Conservation (phyloP, 2,113 vertebrate species). For the Antigone vipio region DNA sequence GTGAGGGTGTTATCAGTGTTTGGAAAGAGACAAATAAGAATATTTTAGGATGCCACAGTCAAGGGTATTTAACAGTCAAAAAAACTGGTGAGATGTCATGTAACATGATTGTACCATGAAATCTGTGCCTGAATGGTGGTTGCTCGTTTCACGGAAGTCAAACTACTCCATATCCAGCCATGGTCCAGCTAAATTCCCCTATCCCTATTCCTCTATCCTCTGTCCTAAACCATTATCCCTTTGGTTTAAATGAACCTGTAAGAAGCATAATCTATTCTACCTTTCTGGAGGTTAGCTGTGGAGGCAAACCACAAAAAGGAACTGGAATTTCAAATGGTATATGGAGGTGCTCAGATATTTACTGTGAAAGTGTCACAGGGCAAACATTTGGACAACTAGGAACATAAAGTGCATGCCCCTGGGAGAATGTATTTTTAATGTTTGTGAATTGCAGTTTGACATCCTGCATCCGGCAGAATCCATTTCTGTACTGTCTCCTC, state of each 20-base stretch:
- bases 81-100: neutral
- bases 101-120: neutral
- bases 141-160: neutral
- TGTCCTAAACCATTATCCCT: neutral
- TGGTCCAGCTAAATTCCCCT: neutral
- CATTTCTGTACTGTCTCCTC: neutral
- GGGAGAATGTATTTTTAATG: neutral
- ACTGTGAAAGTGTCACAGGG: neutral
- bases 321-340: neutral
- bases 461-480: neutral
- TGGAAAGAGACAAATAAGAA: neutral
- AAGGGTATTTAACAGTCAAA: neutral
- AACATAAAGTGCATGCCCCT: neutral
- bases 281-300: neutral
- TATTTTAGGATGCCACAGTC: neutral
- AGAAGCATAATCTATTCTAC: neutral
- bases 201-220: neutral
- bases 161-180: neutral
- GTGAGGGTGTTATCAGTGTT: neutral
- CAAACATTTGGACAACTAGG: neutral
- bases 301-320: neutral
- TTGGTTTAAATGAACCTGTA: neutral
- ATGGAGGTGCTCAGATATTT: neutral
- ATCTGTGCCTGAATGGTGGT: neutral
- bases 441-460: neutral